phyloP scores from a whole-genome alignment of 2,888 invertebrate genomes.

The Campoplex nolae region DNA sequence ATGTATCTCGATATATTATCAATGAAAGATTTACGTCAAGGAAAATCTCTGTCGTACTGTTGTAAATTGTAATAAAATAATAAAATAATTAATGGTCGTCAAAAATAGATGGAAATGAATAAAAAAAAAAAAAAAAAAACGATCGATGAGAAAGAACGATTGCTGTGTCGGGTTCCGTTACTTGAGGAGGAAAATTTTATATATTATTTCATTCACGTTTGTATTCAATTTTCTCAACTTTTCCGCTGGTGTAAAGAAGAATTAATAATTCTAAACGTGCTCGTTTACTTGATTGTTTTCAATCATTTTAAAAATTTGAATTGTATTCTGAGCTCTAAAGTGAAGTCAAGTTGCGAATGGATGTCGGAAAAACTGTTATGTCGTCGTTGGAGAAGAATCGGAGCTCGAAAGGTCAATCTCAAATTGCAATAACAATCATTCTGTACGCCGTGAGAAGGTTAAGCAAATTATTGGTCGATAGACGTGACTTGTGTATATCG shows the following conservation, averaged over 20 bases:
- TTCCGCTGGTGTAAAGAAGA: too few relatives aligned
- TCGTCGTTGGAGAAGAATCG: slow-evolving; percentile 30
- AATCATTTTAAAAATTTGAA: not conserved
- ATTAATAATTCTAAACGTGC: not conserved
- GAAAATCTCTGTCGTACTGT: slow-evolving; percentile 20
- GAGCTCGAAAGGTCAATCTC: slow-evolving; percentile 54
- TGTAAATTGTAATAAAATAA: not conserved
- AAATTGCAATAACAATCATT: slow-evolving; percentile 49
- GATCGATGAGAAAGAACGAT: not conserved
- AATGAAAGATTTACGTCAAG: slow-evolving; percentile 42
- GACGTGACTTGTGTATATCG: slow-evolving; percentile 52
- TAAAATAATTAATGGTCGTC: slow-evolving; percentile 1
- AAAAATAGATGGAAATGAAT: not conserved
- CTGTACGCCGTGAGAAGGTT: slow-evolving; percentile 62
- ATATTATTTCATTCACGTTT: not conserved
- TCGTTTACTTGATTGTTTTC: not conserved
- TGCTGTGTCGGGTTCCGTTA: not conserved
- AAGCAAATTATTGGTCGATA: slow-evolving; percentile 58
- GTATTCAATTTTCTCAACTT: not conserved
- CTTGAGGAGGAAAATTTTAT: not conserved
- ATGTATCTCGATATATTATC: not conserved
- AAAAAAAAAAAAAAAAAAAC: not conserved
- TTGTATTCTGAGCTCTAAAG: not conserved
- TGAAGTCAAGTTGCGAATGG: slow-evolving; percentile 19
- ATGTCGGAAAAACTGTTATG: slow-evolving; percentile 32